A percentile compares a stretch with the other conserved stretches of the same genome.
Conservation (phyloP, 1,140 invertebrate species). For the Zaprionus kolodkinae region DNA sequence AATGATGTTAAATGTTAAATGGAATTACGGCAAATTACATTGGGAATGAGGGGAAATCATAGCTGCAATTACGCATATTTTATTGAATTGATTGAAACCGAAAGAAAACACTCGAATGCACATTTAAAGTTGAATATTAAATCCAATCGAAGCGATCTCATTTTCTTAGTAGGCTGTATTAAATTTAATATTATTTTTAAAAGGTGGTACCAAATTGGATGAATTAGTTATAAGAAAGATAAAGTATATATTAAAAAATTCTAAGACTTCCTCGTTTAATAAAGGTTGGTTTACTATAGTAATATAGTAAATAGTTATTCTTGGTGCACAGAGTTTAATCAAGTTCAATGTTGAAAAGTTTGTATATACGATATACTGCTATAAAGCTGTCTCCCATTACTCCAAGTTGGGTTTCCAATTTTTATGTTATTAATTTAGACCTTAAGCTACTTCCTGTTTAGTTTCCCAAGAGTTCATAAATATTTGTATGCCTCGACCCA, state of each 20-base stretch:
- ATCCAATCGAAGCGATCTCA: neutral
- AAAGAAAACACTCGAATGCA: neutral
- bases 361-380: neutral
- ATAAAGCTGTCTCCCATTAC: neutral
- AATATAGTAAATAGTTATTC: neutral
- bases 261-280: neutral
- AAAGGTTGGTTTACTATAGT: neutral
- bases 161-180: too few relatives aligned
- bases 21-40: constrained; percentile 49
- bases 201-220: neutral
- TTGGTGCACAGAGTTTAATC: neutral
- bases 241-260: too few relatives aligned
- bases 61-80: constrained; percentile 6
- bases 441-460: neutral
- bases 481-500: constrained; percentile 1
- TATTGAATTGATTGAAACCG: neutral
- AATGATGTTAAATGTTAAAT: constrained; percentile 42
- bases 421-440: neutral
- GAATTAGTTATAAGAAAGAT: too few relatives aligned
- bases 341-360: neutral
- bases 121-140: neutral
- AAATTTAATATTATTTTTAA: too few relatives aligned
- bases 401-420: neutral
- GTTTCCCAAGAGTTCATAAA: neutral
- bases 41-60: neutral